Evolutionary conservation across 2,797 vertebrate genomes (phyloP).

Genomic region (Danio choprae): DNA sequence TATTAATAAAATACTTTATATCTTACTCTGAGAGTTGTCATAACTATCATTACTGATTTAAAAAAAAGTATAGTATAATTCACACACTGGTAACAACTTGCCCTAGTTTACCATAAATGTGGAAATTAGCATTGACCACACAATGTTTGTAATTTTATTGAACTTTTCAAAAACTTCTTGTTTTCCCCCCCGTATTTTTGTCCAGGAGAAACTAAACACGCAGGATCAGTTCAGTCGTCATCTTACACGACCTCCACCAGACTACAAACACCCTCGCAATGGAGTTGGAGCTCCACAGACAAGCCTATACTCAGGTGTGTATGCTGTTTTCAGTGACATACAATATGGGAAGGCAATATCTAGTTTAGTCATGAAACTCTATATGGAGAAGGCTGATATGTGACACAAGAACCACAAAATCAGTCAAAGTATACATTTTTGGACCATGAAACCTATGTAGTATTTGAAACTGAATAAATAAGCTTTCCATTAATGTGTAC

Average conservation of each 20-base stretch:
- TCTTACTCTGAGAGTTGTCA: no score
- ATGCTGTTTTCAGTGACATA: constrained; percentile 3
- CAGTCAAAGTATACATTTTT: no score
- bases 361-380: constrained; percentile 10
- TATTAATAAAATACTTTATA: no score
- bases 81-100: background rate
- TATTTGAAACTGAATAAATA: no score
- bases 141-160: background rate
- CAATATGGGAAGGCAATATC: background rate
- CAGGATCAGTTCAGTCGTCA: constrained; percentile 93
- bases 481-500: no score
- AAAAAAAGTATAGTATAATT: no score
- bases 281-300: constrained; percentile 82
- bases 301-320: constrained; percentile 85
- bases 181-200: constrained; percentile 30
- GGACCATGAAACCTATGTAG: no score
- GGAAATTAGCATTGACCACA: background rate
- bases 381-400: background rate
- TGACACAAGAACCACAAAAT: no score
- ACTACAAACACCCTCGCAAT: constrained; percentile 93
- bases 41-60: no score
- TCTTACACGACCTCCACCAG: constrained; percentile 92
- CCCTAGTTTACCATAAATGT: background rate
- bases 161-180: background rate
- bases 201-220: constrained; percentile 88